Conservation (phyloP, 2,888 invertebrate genomes). For the Cerastis rubricosa region DNA sequence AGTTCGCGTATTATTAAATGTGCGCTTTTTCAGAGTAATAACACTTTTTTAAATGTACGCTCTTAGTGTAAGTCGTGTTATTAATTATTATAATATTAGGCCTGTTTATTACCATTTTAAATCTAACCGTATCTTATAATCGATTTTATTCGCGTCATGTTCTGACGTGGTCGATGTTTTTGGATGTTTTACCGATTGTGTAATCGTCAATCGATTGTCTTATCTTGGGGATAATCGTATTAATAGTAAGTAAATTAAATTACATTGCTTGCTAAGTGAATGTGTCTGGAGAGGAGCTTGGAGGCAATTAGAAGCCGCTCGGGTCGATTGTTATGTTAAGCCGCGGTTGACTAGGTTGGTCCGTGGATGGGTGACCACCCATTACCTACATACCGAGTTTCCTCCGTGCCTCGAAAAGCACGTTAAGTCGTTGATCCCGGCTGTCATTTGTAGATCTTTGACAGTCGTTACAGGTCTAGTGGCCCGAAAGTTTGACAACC, state of each 20-base stretch:
- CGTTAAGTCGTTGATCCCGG: no score
- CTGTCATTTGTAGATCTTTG: no score
- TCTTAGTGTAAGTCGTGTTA: constrained; percentile 72
- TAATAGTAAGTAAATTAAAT: background rate
- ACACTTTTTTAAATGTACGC: constrained; percentile 69
- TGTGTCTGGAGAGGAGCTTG: no score
- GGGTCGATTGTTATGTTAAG: no score
- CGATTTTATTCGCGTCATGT: constrained; percentile 36
- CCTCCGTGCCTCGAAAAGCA: no score
- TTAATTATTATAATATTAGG: constrained; percentile 63
- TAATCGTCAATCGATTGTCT: constrained; percentile 4
- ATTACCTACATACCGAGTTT: no score
- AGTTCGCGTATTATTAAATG: constrained; percentile 70
- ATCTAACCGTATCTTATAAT: constrained; percentile 61
- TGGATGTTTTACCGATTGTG: background rate
- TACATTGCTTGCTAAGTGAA: background rate
- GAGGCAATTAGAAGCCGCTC: no score
- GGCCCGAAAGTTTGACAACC: no score
- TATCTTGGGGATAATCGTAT: background rate
- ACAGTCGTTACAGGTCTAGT: no score
- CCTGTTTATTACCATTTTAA: constrained; percentile 68
- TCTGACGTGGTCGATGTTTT: constrained; percentile 42
- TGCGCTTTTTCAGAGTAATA: constrained; percentile 71
- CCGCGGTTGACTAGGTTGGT: no score
- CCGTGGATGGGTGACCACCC: no score